Evolutionary conservation across 2,888 invertebrate genomes (phyloP).

Genomic region (Axea sp.): DNA sequence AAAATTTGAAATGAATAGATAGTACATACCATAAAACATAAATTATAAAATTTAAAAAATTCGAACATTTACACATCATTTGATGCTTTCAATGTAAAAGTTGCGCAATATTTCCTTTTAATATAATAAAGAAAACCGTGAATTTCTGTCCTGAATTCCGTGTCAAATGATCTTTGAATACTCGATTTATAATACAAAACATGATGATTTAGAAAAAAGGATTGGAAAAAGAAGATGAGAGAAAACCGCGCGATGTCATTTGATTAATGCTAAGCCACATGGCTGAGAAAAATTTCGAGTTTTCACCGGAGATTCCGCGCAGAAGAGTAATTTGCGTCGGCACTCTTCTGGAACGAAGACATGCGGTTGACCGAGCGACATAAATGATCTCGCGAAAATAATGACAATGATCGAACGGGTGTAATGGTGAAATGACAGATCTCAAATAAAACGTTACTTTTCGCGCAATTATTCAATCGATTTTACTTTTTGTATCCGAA

Average conservation of each 20-base stretch:
- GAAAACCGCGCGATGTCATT: slow-evolving; percentile 45
- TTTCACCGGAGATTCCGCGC: slow-evolving; percentile 66
- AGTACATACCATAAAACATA: too few relatives aligned
- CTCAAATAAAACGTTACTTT: slow-evolving; percentile 62
- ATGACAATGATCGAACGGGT: slow-evolving; percentile 33
- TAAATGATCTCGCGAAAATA: slow-evolving; percentile 61
- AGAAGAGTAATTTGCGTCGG: slow-evolving; percentile 65
- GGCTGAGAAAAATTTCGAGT: slow-evolving; percentile 66
- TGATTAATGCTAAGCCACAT: slow-evolving; percentile 47
- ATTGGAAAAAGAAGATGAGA: slow-evolving; percentile 28
- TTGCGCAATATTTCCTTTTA: too few relatives aligned
- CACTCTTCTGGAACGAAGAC: slow-evolving; percentile 71
- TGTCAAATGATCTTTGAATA: not conserved
- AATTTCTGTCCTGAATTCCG: not conserved
- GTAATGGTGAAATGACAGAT: slow-evolving; percentile 44
- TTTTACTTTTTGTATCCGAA: slow-evolving; percentile 43
- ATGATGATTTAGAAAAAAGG: slow-evolving; percentile 10
- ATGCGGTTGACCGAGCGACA: slow-evolving; percentile 64
- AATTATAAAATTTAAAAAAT: too few relatives aligned
- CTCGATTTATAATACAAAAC: slow-evolving; percentile 17
- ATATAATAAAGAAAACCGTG: not conserved
- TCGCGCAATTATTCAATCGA: slow-evolving; percentile 62
- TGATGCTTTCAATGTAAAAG: too few relatives aligned
- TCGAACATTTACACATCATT: too few relatives aligned
- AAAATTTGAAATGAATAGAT: too few relatives aligned